Percentiles rank a stretch among this genome's conserved stretches.
Evolutionary conservation across 2,797 vertebrate genomes (phyloP).

Genomic region (Odontamblyopus lacepedii): DNA sequence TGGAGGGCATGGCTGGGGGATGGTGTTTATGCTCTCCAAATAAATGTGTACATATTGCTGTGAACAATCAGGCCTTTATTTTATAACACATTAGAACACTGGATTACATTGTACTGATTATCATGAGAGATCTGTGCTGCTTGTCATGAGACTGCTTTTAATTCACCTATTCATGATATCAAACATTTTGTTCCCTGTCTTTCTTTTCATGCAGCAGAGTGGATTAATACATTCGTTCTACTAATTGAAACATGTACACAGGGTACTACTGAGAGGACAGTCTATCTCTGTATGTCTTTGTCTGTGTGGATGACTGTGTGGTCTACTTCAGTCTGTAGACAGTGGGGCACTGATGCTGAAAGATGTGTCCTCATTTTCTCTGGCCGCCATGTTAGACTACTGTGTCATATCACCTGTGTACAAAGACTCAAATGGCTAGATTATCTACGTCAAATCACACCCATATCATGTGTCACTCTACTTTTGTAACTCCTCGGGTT

Average conservation of each 20-base stretch:
- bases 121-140: slow-evolving; percentile 28
- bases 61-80: slow-evolving; percentile 46
- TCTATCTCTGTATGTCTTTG: slow-evolving; percentile 3
- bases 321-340: slow-evolving; percentile 56
- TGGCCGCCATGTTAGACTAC: slow-evolving; percentile 58
- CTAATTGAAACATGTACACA: slow-evolving; percentile 60
- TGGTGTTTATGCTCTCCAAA: slow-evolving; percentile 45
- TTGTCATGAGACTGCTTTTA: slow-evolving; percentile 48
- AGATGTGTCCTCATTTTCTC: slow-evolving; percentile 75
- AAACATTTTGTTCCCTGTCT: slow-evolving; percentile 27
- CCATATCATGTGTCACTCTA: slow-evolving; percentile 36
- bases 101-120: slow-evolving; percentile 29
- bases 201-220: slow-evolving; percentile 24
- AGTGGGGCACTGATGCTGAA: slow-evolving; percentile 75
- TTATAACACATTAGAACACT: slow-evolving; percentile 39
- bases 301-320: slow-evolving; percentile 10
- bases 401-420: slow-evolving; percentile 57
- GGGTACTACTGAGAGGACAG: slow-evolving; percentile 33
- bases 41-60: slow-evolving; percentile 51
- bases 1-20: slow-evolving; percentile 1
- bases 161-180: slow-evolving; percentile 43
- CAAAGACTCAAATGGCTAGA: slow-evolving; percentile 44
- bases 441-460: slow-evolving; percentile 34
- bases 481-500: slow-evolving; percentile 13
- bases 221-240: slow-evolving; percentile 51